A percentile compares a stretch with the other conserved stretches of the same genome.
Evolutionary conservation across 2,888 invertebrate species (phyloP).

Genomic region (Panzeria rudis): DNA sequence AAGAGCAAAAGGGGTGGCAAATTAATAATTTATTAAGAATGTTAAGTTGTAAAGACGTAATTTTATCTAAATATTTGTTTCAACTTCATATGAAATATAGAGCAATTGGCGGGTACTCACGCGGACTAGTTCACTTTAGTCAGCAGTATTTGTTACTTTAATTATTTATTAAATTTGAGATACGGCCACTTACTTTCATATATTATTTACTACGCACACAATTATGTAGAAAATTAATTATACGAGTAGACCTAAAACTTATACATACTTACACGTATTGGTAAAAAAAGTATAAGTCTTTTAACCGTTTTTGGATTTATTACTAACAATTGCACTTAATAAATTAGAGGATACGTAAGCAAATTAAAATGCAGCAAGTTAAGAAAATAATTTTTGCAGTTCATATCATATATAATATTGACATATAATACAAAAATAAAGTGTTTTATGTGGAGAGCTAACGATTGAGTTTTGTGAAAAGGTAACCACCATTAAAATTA

Average conservation of each 20-base stretch:
- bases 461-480: no score
- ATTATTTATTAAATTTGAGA: not conserved
- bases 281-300: constrained; percentile 4
- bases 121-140: not conserved
- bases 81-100: no score
- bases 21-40: constrained; percentile 2
- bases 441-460: no score
- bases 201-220: not conserved
- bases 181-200: not conserved
- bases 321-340: not conserved
- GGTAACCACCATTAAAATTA: no score
- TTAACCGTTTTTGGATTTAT: not conserved
- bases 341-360: not conserved
- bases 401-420: no score
- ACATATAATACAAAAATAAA: no score
- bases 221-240: constrained; percentile 12
- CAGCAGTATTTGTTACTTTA: not conserved
- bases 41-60: no score
- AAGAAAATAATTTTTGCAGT: no score
- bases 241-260: not conserved
- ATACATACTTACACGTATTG: not conserved
- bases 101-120: not conserved
- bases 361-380: no score
- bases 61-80: not conserved
- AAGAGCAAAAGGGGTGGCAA: not conserved